Conservation (phyloP, 2,888 invertebrate genomes). For the Plusia festucae region DNA sequence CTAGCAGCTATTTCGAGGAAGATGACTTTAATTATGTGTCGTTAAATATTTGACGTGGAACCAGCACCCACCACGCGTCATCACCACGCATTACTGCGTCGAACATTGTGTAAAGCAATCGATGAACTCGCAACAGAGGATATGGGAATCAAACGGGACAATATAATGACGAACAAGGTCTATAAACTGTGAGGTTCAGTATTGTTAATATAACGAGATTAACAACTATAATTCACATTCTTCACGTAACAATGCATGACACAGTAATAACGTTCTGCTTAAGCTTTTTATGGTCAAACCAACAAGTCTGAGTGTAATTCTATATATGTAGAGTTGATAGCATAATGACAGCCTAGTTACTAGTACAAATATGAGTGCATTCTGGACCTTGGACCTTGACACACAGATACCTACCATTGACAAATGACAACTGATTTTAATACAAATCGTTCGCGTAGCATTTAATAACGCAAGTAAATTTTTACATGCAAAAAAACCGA, state of each 20-base stretch:
- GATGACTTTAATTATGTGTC: background rate
- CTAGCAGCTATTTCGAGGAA: background rate
- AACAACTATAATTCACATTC: constrained; percentile 1
- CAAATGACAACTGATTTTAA: background rate
- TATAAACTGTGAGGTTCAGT: too few species aligned
- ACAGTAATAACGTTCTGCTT: constrained; percentile 14
- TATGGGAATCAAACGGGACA: background rate
- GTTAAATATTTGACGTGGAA: background rate
- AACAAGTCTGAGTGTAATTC: constrained; percentile 21
- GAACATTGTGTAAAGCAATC: constrained; percentile 1
- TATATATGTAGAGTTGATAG: constrained; percentile 35
- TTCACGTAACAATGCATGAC: constrained; percentile 8
- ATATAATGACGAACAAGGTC: background rate
- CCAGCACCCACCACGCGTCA: too few species aligned
- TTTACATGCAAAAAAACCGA: background rate
- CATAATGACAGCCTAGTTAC: constrained; percentile 24
- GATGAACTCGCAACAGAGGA: background rate
- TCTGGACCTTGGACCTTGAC: constrained; percentile 44
- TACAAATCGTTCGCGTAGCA: background rate
- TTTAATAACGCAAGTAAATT: background rate
- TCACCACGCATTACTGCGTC: background rate
- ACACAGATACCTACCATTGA: constrained; percentile 18
- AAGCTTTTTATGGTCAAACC: constrained; percentile 18
- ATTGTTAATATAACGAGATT: background rate
- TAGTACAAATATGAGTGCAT: constrained; percentile 18